Conservation (phyloP, 2,888 invertebrate species). For the Tenodera sinensis region DNA sequence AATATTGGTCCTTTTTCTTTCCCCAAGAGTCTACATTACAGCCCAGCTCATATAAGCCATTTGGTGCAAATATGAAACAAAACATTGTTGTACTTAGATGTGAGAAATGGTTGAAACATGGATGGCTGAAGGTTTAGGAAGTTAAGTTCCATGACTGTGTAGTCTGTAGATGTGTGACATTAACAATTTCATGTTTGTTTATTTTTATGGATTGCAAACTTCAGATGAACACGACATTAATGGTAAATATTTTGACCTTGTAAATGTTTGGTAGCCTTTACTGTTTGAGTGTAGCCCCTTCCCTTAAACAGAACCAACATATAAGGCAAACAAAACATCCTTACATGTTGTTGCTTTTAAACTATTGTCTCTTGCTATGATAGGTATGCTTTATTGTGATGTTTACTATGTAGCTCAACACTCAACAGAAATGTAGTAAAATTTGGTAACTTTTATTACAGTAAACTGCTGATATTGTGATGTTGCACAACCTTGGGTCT, state of each 20-base stretch:
- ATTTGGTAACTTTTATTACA: not conserved
- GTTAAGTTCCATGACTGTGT: not conserved
- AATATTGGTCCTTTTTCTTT: too few species aligned
- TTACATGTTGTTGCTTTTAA: not conserved
- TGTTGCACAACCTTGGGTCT: not conserved
- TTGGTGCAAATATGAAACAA: not conserved
- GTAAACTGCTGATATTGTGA: not conserved
- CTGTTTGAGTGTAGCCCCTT: not conserved
- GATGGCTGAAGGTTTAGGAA: not conserved
- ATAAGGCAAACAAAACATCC: not conserved
- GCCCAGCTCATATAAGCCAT: not conserved
- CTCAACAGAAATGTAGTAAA: not conserved
- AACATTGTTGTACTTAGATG: not conserved
- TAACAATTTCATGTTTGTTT: slow-evolving; percentile 24
- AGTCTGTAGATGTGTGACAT: not conserved
- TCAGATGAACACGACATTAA: slow-evolving; percentile 31
- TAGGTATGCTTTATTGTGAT: not conserved
- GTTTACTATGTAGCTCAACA: not conserved
- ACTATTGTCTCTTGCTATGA: not conserved
- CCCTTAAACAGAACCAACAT: not conserved
- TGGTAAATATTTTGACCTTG: slow-evolving; percentile 35
- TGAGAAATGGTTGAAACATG: not conserved
- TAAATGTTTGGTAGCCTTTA: slow-evolving; percentile 28
- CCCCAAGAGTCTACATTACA: too few species aligned
- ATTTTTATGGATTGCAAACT: slow-evolving; percentile 34